Percentiles rank a stretch among this genome's conserved stretches.
phyloP scores from a whole-genome alignment of 1,140 invertebrate species.

The Lamellibrachia luymesi region DNA sequence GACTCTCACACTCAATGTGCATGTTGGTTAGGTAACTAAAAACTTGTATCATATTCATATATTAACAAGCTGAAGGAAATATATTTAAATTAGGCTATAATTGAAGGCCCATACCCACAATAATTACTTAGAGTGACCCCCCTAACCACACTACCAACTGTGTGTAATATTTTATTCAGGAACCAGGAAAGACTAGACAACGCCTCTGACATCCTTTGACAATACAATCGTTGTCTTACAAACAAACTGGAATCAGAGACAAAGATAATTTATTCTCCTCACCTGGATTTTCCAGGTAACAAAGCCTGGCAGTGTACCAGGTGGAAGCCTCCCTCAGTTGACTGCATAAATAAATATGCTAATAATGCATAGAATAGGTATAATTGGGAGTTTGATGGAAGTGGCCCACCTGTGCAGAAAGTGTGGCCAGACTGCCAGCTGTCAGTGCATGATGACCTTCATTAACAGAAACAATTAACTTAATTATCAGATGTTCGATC shows the following conservation, averaged over 20 bases:
- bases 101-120: neutral
- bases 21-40: too few species aligned
- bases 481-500: neutral
- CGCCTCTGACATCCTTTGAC: neutral
- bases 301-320: neutral
- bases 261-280: neutral
- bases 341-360: neutral
- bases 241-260: neutral
- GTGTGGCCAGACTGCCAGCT: neutral
- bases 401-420: neutral
- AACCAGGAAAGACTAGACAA: neutral
- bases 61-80: neutral
- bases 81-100: neutral
- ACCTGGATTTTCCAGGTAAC: neutral
- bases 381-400: neutral
- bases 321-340: neutral
- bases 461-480: neutral
- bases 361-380: neutral
- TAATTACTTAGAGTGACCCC: neutral
- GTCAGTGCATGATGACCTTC: neutral
- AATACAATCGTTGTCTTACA: neutral
- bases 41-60: neutral
- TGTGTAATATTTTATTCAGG: neutral
- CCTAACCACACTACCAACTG: neutral
- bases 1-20: too few species aligned